Evolutionary conservation across 1,140 invertebrate genomes (phyloP).

Genomic region (Euwallacea similis): DNA sequence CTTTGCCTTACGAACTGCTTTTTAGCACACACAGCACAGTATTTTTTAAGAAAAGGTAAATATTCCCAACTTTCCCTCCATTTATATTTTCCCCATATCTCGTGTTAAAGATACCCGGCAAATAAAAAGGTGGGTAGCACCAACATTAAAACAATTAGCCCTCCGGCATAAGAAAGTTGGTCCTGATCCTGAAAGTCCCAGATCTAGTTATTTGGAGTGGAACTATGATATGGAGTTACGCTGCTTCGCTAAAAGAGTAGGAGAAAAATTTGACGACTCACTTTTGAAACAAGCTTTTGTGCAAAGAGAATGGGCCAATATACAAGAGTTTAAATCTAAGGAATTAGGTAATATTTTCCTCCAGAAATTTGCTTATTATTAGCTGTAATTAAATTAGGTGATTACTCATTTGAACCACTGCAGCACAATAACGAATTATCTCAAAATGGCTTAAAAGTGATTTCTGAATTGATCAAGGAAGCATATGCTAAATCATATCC

Average conservation of each 20-base stretch:
- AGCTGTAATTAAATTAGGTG: conserved; percentile 7
- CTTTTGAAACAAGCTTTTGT: conserved; percentile 77
- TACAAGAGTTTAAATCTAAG: conserved; percentile 41
- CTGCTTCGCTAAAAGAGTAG: conserved; percentile 82
- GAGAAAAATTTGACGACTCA: conserved; percentile 77
- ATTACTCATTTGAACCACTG: conserved; percentile 17
- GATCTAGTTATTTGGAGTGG: conserved; percentile 76
- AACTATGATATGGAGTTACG: conserved; percentile 87
- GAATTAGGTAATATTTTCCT: conserved; percentile 60
- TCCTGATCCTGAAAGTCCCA: conserved; percentile 51
- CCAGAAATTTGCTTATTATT: background rate
- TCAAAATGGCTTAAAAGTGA: conserved; percentile 65
- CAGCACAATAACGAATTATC: conserved; percentile 70
- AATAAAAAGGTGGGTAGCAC: conserved; percentile 60
- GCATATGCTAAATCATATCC: conserved; percentile 72
- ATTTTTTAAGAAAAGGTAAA: no score
- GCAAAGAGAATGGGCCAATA: conserved; percentile 68
- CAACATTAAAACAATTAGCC: conserved; percentile 57
- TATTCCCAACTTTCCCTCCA: no score
- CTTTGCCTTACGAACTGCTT: no score
- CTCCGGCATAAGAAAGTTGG: conserved; percentile 52
- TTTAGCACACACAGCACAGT: no score
- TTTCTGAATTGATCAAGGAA: conserved; percentile 59
- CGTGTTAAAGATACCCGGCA: conserved; percentile 33
- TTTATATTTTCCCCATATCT: no score